Base-by-base conservation (phyloP, 2,797 vertebrate genomes). In the Cynodonichthys magdalenae region DNA sequence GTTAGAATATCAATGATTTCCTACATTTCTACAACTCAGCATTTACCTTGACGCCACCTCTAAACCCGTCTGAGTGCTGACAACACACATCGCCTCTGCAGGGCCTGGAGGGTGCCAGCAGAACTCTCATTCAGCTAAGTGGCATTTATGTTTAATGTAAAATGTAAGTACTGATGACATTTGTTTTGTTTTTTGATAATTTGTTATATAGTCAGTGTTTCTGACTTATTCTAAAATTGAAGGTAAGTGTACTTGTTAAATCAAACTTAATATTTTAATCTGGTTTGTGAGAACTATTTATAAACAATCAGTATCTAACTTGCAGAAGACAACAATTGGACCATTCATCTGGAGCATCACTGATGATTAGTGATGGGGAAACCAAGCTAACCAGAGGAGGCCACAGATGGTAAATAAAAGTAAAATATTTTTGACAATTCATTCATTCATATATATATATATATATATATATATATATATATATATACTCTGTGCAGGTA, bases 1-100 rank as follows among this genome's bases (percentile, higher is more conserved):
- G 95, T 94, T 92, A 94, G 97, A 98, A 97, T 97, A 96, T 94
- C 96, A 97, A 97, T 97, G 96, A 96, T 96, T 96, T 94, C 90
- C 90, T 90, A 93, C 89, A 92, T 94, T 93, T 95, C 91, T 83
- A 89, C 88, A 93, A 92, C 87, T 89, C 82, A 89, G 93, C 85
- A 88, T 93, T 96, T 96, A 96, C 97, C 96, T 97, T 97, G 95
- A 91, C 74, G 89, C 95, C 94, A 95, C 96, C 96, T 95, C 94
- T 90, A 87, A 63, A 87, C 90, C 82, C 14, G 75, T 82, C 87
- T 86, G 75, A 90, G 89, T 84, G 86, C 92, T 93, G 90, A 95
- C 86, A 86, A 93, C 85, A 93, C 80, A 87, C 83, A 90, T 63
- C 89, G 84, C 75, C 79, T 69, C 78, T 69, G 62, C 62, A 78